Evolutionary conservation across 1,140 invertebrate genomes (phyloP).

Genomic region (Plectus sambesii): DNA sequence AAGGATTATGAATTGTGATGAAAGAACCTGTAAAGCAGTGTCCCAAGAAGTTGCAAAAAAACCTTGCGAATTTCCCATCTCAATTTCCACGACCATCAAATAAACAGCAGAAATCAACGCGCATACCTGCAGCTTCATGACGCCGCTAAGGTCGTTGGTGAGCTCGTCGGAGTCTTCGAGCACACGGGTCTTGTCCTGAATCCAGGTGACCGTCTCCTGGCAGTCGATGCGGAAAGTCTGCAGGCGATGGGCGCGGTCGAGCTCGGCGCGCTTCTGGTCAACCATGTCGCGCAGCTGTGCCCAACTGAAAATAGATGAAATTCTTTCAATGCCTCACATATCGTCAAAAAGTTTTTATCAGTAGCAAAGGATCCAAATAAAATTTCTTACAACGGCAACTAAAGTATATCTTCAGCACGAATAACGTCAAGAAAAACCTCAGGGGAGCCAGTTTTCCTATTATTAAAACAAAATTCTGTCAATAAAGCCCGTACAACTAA

Average conservation of each 20-base stretch:
- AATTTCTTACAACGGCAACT: no score
- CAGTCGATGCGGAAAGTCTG: slow-evolving; percentile 99
- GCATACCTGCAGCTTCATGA: slow-evolving; percentile 68
- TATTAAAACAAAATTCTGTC: no score
- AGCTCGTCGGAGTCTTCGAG: slow-evolving; percentile 52
- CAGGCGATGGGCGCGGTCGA: slow-evolving; percentile 88
- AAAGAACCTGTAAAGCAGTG: slow-evolving; percentile 26
- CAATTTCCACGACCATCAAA: no score
- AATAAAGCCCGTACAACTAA: no score
- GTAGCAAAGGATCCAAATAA: background rate
- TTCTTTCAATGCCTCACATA: background rate
- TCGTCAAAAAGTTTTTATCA: no score
- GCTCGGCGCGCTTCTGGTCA: slow-evolving; percentile 79
- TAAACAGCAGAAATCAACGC: no score
- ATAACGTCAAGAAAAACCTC: no score
- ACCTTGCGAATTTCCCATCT: no score
- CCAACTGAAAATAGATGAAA: slow-evolving; percentile 50
- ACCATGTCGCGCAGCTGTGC: slow-evolving; percentile 66
- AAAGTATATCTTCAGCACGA: no score
- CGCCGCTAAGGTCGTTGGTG: slow-evolving; percentile 53
- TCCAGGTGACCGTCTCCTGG: slow-evolving; percentile 77
- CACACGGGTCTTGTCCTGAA: slow-evolving; percentile 96
- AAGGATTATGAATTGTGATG: no score
- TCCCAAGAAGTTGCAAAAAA: no score
- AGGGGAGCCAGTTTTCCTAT: no score